phyloP scores from a whole-genome alignment of 2,113 vertebrate genomes.

The Empidonax traillii region DNA sequence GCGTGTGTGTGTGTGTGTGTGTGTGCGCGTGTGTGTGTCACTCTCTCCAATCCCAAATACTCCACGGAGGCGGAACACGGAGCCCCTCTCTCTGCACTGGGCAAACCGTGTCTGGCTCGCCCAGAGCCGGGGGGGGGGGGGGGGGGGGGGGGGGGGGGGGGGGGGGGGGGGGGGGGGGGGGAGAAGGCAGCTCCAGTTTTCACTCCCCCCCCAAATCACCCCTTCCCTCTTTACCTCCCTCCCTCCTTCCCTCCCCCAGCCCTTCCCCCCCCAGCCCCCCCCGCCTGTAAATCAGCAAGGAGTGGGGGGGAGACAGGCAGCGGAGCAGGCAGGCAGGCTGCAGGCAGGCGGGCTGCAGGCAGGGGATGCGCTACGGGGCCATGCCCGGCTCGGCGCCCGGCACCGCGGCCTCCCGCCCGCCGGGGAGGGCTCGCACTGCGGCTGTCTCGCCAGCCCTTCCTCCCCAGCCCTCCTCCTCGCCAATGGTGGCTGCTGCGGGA shows the following conservation, averaged over 20 bases:
- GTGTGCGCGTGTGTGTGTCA: not conserved
- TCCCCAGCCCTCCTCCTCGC: not conserved
- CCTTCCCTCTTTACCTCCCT: too few relatives aligned
- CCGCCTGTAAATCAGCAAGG: not conserved
- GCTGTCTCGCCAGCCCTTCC: slow-evolving; percentile 52
- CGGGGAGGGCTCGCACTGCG: slow-evolving; percentile 48
- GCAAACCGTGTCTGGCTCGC: slow-evolving; percentile 24
- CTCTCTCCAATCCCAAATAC: slow-evolving; percentile 36
- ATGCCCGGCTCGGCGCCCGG: not conserved
- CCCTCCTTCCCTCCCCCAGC: too few relatives aligned
- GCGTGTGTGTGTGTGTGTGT: not conserved
- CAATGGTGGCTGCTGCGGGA: slow-evolving; percentile 25
- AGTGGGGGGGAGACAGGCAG: not conserved
- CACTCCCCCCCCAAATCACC: too few relatives aligned
- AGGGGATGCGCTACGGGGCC: slow-evolving; percentile 25
- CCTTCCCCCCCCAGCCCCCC: too few relatives aligned
- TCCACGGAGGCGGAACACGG: slow-evolving; percentile 42
- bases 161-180: too few relatives aligned
- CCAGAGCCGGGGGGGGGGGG: not conserved
- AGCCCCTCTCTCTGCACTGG: slow-evolving; percentile 29
- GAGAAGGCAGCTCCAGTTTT: too few relatives aligned
- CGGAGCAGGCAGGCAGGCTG: not conserved
- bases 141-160: too few relatives aligned
- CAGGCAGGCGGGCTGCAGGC: not conserved
- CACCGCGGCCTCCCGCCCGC: not conserved